phyloP scores from a whole-genome alignment of 1,140 invertebrate species.

The Trichonephila clavata region DNA sequence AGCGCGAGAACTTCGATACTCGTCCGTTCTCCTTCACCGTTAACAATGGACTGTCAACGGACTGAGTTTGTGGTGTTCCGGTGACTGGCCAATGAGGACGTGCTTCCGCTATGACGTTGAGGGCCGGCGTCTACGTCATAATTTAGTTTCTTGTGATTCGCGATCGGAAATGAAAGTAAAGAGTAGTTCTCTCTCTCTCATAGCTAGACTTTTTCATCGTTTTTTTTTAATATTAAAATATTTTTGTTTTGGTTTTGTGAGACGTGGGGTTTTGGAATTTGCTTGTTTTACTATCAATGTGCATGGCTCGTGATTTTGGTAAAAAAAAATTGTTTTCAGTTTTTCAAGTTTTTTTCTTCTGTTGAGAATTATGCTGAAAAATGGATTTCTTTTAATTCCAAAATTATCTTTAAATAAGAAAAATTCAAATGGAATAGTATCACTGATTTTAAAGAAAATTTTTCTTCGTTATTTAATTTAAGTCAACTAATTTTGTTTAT shows the following conservation, averaged over 20 bases:
- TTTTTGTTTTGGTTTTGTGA: slow-evolving; percentile 1
- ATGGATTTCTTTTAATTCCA: too few relatives aligned
- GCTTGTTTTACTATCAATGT: background rate
- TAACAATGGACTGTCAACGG: slow-evolving; percentile 72
- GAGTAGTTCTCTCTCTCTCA: too few relatives aligned
- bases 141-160: slow-evolving; percentile 40
- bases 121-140: slow-evolving; percentile 41
- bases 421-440: too few relatives aligned
- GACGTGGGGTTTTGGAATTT: background rate
- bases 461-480: too few relatives aligned
- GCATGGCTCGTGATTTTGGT: too few relatives aligned
- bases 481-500: too few relatives aligned
- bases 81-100: slow-evolving; percentile 21
- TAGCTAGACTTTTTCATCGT: background rate
- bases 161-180: slow-evolving; percentile 40
- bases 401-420: too few relatives aligned
- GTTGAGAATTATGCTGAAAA: too few relatives aligned
- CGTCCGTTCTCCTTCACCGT: slow-evolving; percentile 45
- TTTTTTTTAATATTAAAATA: background rate
- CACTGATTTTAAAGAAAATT: too few relatives aligned
- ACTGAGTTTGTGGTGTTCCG: slow-evolving; percentile 32
- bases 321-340: too few relatives aligned
- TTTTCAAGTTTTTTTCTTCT: too few relatives aligned
- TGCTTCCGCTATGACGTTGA: slow-evolving; percentile 64
- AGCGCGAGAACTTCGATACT: background rate